Evolutionary conservation across 1,140 invertebrate genomes (phyloP).

Genomic region (Drosophila nigromelanica): DNA sequence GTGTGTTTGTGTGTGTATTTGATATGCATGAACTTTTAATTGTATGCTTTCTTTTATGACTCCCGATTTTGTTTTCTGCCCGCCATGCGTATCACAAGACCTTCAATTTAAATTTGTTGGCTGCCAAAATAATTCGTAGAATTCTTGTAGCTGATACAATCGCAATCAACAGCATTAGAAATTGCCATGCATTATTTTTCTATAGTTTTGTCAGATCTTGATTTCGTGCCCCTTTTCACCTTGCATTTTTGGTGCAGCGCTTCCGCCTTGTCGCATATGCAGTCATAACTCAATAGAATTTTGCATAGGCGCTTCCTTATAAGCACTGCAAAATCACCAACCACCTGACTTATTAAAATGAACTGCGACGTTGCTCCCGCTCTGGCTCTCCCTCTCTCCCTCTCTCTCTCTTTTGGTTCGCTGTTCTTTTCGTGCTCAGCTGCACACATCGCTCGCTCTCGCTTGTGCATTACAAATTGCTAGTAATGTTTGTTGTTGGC

Average conservation of each 20-base stretch:
- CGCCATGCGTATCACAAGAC: slow-evolving; percentile 47
- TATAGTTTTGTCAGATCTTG: background rate
- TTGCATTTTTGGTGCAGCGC: slow-evolving; percentile 5
- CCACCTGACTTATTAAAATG: slow-evolving; percentile 43
- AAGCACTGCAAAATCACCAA: slow-evolving; percentile 19
- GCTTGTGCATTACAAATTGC: slow-evolving; percentile 22
- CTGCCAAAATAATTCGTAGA: slow-evolving; percentile 50
- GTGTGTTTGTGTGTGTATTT: slow-evolving; percentile 7
- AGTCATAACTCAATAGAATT: slow-evolving; percentile 28
- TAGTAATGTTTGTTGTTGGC: slow-evolving; percentile 18
- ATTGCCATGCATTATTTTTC: background rate
- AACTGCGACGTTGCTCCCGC: slow-evolving; percentile 20
- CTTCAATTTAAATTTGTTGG: slow-evolving; percentile 40
- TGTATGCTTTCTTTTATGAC: background rate
- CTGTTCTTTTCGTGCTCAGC: background rate
- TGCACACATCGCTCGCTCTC: background rate
- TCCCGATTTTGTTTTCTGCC: slow-evolving; percentile 1
- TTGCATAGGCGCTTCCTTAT: slow-evolving; percentile 41
- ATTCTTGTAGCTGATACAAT: slow-evolving; percentile 14
- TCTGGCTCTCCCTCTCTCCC: background rate
- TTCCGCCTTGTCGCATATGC: slow-evolving; percentile 23
- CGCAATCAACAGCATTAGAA: slow-evolving; percentile 16
- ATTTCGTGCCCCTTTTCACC: slow-evolving; percentile 8
- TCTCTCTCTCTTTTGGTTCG: background rate
- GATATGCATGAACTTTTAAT: background rate